Percentiles rank a stretch among this genome's conserved stretches.
phyloP scores from a whole-genome alignment of 1,140 invertebrate genomes.

The Pomacea maculata region DNA sequence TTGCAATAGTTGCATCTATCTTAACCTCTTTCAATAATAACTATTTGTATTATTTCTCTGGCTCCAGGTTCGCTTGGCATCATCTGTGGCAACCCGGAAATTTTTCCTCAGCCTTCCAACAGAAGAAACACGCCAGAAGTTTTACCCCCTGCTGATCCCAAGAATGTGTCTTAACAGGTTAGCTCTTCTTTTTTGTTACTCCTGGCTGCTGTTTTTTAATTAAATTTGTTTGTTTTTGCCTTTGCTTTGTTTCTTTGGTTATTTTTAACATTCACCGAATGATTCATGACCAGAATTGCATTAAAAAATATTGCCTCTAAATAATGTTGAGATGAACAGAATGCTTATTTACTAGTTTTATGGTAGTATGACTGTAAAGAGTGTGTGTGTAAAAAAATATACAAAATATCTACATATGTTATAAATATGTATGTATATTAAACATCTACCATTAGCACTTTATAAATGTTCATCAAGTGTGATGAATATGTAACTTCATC shows the following conservation, averaged over 20 bases:
- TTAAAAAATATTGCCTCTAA: too few relatives aligned
- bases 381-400: too few relatives aligned
- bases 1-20: background rate
- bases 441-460: too few relatives aligned
- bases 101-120: slow-evolving; percentile 67
- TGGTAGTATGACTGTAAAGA: too few relatives aligned
- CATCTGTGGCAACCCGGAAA: slow-evolving; percentile 69
- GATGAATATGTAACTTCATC: too few relatives aligned
- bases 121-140: slow-evolving; percentile 64
- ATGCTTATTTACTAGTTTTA: too few relatives aligned
- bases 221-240: background rate
- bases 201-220: background rate
- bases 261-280: too few relatives aligned
- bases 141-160: slow-evolving; percentile 68
- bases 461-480: too few relatives aligned
- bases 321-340: too few relatives aligned
- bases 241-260: background rate
- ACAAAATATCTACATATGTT: too few relatives aligned
- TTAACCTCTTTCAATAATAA: background rate
- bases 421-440: too few relatives aligned
- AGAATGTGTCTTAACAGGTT: slow-evolving; percentile 71
- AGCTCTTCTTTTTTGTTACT: background rate
- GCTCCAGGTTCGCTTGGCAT: slow-evolving; percentile 68
- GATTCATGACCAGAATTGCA: too few relatives aligned
- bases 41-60: background rate